phyloP scores from a whole-genome alignment of 64 coral and sea anemone species.

The Montipora capricornis region DNA sequence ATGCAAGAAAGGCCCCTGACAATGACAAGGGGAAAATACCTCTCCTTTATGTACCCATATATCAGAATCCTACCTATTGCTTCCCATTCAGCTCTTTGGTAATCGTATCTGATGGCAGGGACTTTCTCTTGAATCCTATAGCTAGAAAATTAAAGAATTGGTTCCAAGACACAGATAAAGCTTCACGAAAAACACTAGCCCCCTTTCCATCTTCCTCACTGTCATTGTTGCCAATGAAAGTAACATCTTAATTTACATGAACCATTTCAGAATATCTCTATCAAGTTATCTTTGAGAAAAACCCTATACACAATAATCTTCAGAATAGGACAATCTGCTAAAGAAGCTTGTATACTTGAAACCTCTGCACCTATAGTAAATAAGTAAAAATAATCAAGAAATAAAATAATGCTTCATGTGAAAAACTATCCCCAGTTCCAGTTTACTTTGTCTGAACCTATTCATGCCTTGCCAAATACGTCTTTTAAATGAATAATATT shows the following conservation, averaged over 20 bases:
- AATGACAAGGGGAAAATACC: conserved; percentile 74
- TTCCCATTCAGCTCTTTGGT: conserved; percentile 72
- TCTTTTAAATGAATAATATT: no score
- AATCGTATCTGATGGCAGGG: conserved; percentile 78
- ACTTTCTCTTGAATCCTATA: conserved; percentile 73
- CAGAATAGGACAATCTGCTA: background rate
- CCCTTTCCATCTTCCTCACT: conserved; percentile 5
- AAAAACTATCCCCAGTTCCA: no score
- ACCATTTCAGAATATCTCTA: conserved; percentile 9
- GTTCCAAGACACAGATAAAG: background rate
- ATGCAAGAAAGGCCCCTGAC: conserved; percentile 58
- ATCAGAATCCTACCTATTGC: conserved; percentile 68
- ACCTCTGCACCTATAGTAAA: background rate
- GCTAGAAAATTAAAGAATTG: conserved; percentile 60
- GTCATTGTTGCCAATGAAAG: background rate
- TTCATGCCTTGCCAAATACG: no score
- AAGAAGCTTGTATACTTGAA: background rate
- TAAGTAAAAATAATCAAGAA: no score
- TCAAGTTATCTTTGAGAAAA: background rate
- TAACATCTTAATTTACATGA: conserved; percentile 13
- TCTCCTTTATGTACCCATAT: conserved; percentile 56
- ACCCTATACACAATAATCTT: background rate
- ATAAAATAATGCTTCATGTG: no score
- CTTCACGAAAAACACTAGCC: conserved; percentile 32
- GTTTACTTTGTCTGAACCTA: no score